These are phyloP conservation scores for Cossypha heuglini DNA, from an alignment of 2,797 vertebrate genomes.

Conservation along the genomic window DNA sequence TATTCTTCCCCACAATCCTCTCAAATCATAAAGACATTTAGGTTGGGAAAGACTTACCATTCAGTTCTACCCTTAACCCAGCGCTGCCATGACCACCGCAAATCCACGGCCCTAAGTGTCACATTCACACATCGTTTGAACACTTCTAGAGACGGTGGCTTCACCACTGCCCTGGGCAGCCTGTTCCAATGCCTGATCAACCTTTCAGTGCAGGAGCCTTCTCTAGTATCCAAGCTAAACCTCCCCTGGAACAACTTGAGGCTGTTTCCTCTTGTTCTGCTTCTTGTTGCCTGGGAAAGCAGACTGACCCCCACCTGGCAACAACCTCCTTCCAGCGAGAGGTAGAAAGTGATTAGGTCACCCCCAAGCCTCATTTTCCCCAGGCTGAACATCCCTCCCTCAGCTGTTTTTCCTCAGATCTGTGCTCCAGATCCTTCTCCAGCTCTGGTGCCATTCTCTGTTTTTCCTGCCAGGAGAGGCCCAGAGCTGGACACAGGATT, in stretches of 20 bases:
- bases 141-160: not conserved
- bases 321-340: not conserved
- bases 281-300: too few relatives aligned
- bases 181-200: not conserved
- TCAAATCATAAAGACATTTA: not conserved
- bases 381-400: not conserved
- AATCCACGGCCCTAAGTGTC: not conserved
- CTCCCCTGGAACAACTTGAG: not conserved
- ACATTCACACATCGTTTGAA: not conserved
- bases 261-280: not conserved
- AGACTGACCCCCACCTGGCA: too few relatives aligned
- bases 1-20: not conserved
- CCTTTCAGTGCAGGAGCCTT: too few relatives aligned
- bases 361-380: not conserved
- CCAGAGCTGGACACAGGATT: not conserved
- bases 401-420: not conserved
- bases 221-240: not conserved
- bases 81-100: not conserved
- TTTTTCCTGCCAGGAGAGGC: fast-evolving
- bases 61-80: not conserved
- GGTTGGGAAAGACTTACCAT: not conserved
- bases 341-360: fast-evolving
- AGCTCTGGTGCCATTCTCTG: not conserved
- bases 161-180: not conserved
- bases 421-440: not conserved